Evolutionary conservation across 2,888 invertebrate species (phyloP), one percentile per base, ranked within the genome.

Genomic region (Zeuzera pyrina): DNA sequence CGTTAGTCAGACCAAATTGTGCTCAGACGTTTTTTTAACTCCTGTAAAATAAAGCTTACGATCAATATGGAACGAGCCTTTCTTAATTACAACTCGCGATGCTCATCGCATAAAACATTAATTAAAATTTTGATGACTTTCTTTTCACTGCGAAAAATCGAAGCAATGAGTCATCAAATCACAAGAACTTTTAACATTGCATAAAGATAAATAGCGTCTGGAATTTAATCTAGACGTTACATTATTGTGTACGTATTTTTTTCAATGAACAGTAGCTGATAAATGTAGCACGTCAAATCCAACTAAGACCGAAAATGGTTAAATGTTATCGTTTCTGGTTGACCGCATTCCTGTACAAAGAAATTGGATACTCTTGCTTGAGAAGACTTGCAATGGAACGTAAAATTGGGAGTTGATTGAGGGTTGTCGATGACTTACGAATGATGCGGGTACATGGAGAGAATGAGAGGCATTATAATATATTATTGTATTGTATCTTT

Each of bases 281-380:
- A 51, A 42, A 47, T 52, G 41, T 53, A 52, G 49, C 49, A 51
- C 52, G 52, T 52, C 49, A 41, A 47, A 47, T 39, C 28, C 47
- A 56, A 67, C 56, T 57, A 62, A 55, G 51, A 53, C 52, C 52
- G 57, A 57, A 64, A 68, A 68, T 27, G 21, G 34, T 62, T 56
- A 54, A 66, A 63, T 67, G 61, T 74, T 72, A 65, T 70, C 61
- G 61, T 68, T 69, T 67, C 58, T 57, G 71, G 63, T 65, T 57
- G 63, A 69, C 49, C 58, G 62, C 64, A 61, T 56, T 60, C 59
- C 58, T 64, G 67, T 67, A 58, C 57, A 65, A 60, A 69, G 69
- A 66, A 73, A 76, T 78, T 71, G 68, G 72, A 74, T 76, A 65
- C 69, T 68, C 57, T 70, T 66, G 72, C 62, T 59, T 62, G 70